Base-by-base conservation (phyloP, 2,113 vertebrate genomes). In the Neomonachus schauinslandi region DNA sequence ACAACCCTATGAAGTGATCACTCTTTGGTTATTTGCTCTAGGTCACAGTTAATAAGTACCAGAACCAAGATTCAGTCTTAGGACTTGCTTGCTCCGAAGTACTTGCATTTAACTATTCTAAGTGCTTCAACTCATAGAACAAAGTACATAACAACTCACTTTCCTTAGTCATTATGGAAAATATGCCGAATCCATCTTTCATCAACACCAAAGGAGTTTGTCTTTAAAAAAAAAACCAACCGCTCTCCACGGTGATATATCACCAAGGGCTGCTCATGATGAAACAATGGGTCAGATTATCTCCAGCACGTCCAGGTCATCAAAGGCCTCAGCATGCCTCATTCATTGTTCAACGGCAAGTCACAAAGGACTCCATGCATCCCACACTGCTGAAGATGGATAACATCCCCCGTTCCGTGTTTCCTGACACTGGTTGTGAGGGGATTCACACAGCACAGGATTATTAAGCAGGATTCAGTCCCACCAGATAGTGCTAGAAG, bases 141-240 rank as follows among this genome's bases (percentile, higher is more conserved):
- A 65, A 93, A 53, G 53, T 33, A 42, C 19, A 26, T 51, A n/a
- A 42, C 49, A 39, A 97, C 96, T 97, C 94, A 97, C 97, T 67
- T 92, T 94, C 89, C 63, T 96, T 95, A 84, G 69, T 74, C 53
- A 39, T 76, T 65, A 84, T 51, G 80, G 77, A 36, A 83, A 87
- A 57, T 53, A 15, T 49, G 69, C 80, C 14, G 76, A 92, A 49
- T 95, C 95, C 92, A 98, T 97, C 91, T 89, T 96, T 94, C 74
- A 46, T 81, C 71, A 76, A 97, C 71, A 63, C 74, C 46, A 69
- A 89, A 90, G 84, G 39, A 55, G 57, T 92, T 31, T 94, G 67
- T 77, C 86, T 81, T 79, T 0, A 83, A 92, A 81, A 72, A 74
- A 74, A 74, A 55, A 57, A 7, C 24, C 71, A 55, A 46, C 74